Percentiles rank a stretch among this genome's conserved stretches.
phyloP scores from a whole-genome alignment of 2,888 invertebrate species.

The Leptopilina myrica region DNA sequence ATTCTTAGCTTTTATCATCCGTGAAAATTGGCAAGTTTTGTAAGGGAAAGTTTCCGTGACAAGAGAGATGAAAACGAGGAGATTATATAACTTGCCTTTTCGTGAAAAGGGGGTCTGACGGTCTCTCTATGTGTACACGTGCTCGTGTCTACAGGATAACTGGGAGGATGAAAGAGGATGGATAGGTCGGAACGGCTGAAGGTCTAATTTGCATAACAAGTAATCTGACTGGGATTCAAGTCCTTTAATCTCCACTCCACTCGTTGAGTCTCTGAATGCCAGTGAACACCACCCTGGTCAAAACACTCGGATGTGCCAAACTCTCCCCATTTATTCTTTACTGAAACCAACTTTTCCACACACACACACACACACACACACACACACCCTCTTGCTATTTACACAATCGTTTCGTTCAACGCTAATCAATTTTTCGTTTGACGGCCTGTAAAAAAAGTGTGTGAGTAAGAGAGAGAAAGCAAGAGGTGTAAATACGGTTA shows the following conservation, averaged over 20 bases:
- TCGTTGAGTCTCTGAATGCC: conserved; percentile 48
- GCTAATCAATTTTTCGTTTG: conserved; percentile 44
- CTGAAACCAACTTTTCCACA: conserved; percentile 49
- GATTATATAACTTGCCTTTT: conserved; percentile 44
- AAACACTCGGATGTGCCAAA: conserved; percentile 50
- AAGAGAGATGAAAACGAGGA: conserved; percentile 18
- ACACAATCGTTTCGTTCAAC: conserved; percentile 18
- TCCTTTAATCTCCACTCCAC: conserved; percentile 57
- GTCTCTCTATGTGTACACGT: conserved; percentile 41
- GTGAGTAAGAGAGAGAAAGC: too few species aligned
- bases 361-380: not conserved
- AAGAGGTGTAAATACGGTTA: not conserved
- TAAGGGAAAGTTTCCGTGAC: conserved; percentile 19
- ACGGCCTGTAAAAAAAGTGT: conserved; percentile 40
- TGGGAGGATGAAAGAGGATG: conserved; percentile 48
- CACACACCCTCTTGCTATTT: not conserved
- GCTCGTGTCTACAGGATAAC: conserved; percentile 44
- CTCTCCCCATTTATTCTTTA: conserved; percentile 46
- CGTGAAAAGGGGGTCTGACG: conserved; percentile 38
- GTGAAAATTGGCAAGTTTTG: conserved; percentile 27
- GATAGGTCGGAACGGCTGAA: conserved; percentile 51
- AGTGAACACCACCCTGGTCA: conserved; percentile 45
- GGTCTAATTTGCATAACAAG: conserved; percentile 60
- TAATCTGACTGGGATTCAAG: conserved; percentile 59
- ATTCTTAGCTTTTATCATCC: conserved; percentile 45